phyloP scores from a whole-genome alignment of 2,113 vertebrate species.

The Tupaia chinensis region DNA sequence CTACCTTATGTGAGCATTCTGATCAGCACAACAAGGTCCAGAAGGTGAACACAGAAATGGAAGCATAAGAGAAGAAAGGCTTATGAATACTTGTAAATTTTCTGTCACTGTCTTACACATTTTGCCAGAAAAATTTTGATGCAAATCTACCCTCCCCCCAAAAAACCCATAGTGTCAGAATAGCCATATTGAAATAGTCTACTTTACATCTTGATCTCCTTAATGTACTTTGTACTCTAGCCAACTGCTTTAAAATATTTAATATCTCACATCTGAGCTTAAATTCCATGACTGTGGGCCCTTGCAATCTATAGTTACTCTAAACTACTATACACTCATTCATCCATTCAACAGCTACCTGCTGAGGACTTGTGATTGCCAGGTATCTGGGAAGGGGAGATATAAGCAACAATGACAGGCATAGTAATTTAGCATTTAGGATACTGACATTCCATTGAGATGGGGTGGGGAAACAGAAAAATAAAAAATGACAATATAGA shows the following conservation, averaged over 20 bases:
- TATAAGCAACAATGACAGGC: background rate
- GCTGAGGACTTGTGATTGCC: background rate
- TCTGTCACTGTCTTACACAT: background rate
- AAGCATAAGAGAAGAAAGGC: background rate
- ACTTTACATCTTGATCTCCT: background rate
- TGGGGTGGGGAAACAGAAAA: background rate
- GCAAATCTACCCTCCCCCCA: background rate
- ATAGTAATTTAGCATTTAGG: background rate
- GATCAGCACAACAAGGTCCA: background rate
- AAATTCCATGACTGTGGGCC: background rate
- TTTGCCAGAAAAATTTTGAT: conserved; percentile 35
- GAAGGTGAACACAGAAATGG: background rate
- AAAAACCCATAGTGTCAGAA: conserved; percentile 4
- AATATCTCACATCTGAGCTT: background rate
- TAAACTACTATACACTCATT: background rate
- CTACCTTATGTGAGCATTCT: background rate
- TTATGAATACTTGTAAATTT: background rate
- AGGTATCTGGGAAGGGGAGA: background rate
- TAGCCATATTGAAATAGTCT: background rate
- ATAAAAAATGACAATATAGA: background rate
- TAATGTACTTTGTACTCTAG: conserved; percentile 26
- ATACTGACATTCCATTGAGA: background rate
- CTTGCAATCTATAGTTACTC: background rate
- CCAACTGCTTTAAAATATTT: conserved; percentile 41
- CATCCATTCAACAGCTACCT: background rate